Evolutionary conservation across 2,113 vertebrate species (phyloP).

Genomic region (Peromyscus polionotus): DNA sequence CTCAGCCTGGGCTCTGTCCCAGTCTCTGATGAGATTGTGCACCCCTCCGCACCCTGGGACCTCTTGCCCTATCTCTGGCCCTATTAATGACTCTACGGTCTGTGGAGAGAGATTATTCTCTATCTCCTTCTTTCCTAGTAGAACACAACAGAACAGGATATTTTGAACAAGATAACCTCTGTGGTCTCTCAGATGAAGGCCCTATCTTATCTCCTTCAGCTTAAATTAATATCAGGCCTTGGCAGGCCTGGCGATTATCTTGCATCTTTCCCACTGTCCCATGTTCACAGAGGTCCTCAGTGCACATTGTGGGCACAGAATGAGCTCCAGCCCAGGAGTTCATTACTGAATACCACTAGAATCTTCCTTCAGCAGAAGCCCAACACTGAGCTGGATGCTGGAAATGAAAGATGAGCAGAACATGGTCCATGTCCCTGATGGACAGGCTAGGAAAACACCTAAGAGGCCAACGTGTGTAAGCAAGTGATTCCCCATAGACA

Average conservation of each 20-base stretch:
- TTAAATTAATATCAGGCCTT: constrained; percentile 48
- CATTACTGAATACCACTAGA: rapidly evolving
- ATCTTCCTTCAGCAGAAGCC: background rate
- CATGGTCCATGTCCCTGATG: rapidly evolving
- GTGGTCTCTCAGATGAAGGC: background rate
- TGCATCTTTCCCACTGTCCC: background rate
- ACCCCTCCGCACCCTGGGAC: background rate
- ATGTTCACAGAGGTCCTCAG: background rate
- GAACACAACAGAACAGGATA: background rate
- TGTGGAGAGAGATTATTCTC: constrained; percentile 10
- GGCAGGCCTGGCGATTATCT: background rate
- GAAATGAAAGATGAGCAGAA: background rate
- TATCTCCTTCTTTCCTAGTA: background rate
- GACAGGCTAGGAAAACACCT: no score
- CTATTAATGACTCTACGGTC: background rate
- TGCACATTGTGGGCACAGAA: no score
- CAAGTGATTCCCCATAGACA: rapidly evolving
- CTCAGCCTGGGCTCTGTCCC: no score
- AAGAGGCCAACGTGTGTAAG: rapidly evolving
- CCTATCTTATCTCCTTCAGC: constrained; percentile 13
- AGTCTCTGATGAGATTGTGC: background rate
- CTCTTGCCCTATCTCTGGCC: background rate
- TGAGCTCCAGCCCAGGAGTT: background rate
- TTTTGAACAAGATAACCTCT: constrained; percentile 43
- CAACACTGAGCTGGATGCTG: background rate